phyloP scores from a whole-genome alignment of 2,888 invertebrate species.

The Cephus pygmeus region DNA sequence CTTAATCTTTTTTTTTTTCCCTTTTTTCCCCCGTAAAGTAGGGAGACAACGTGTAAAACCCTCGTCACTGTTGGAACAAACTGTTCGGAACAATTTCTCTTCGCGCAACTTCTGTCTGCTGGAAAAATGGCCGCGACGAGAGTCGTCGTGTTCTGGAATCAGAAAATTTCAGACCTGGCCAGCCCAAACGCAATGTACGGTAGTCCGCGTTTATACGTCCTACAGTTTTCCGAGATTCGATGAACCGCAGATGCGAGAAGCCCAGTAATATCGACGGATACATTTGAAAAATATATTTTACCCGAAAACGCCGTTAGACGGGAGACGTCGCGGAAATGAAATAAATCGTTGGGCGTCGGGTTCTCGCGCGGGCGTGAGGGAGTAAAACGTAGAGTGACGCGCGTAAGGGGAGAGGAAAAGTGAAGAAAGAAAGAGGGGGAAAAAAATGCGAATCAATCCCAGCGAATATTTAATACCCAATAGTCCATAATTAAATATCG shows the following conservation, averaged over 20 bases:
- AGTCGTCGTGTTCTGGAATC: not conserved
- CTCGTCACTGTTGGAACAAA: not conserved
- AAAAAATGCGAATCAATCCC: not conserved
- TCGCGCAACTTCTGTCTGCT: not conserved
- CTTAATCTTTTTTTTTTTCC: slow-evolving; percentile 6
- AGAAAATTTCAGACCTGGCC: not conserved
- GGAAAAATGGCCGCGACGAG: not conserved
- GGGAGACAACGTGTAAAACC: not conserved
- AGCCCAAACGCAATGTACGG: not conserved
- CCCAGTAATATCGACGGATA: slow-evolving; percentile 20
- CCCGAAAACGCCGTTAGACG: not conserved
- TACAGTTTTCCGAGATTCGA: not conserved
- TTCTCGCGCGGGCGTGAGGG: not conserved
- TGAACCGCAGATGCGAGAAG: slow-evolving; percentile 3
- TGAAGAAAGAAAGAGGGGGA: not conserved
- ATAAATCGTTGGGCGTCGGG: not conserved
- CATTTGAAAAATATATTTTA: not conserved
- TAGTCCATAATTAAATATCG: slow-evolving; percentile 35
- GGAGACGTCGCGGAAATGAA: not conserved
- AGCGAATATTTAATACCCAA: not conserved
- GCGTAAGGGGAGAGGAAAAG: not conserved
- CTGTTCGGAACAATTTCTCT: not conserved
- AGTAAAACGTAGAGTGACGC: not conserved
- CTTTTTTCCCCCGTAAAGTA: not conserved
- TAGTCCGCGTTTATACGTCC: not conserved